These are phyloP conservation scores for Antedon mediterranea DNA, from an alignment of 53 echinoderm and acorn worm species.

Conservation along the genomic window DNA sequence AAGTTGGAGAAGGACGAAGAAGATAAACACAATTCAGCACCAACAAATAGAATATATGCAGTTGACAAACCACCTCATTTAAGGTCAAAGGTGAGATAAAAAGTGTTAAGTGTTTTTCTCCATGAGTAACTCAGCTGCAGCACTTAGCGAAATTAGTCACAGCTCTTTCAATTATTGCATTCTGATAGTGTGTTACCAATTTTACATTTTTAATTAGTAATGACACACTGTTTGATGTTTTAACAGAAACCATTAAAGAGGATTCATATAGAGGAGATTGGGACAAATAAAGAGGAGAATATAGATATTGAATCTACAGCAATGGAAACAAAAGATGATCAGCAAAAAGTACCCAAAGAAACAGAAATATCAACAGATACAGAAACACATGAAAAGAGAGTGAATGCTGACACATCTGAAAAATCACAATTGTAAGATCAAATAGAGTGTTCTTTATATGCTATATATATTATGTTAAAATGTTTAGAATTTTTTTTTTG, in stretches of 20 bases:
- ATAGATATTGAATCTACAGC: background rate
- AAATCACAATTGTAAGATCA: background rate
- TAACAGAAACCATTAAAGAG: slow-evolving; percentile 70
- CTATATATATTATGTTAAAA: too few species aligned
- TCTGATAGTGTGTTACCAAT: too few species aligned
- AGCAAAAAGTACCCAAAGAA: background rate
- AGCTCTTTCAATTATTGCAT: too few species aligned
- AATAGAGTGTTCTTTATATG: too few species aligned
- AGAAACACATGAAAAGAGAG: background rate
- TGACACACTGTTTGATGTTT: background rate
- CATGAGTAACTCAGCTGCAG: too few species aligned
- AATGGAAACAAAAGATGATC: background rate
- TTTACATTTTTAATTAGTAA: too few species aligned
- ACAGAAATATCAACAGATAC: background rate
- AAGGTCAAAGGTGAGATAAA: slow-evolving; percentile 65
- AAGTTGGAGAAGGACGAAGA: slow-evolving; percentile 36
- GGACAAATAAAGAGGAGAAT: slow-evolving; percentile 7
- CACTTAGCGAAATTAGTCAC: too few species aligned
- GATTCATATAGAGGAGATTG: slow-evolving; percentile 73
- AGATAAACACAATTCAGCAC: slow-evolving; percentile 32
- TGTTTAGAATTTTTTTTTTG: too few species aligned
- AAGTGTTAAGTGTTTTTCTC: too few species aligned
- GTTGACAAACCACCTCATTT: slow-evolving; percentile 68
- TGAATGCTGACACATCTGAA: background rate
- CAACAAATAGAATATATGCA: slow-evolving; percentile 50